Evolutionary conservation across 1,140 invertebrate species (phyloP).

Genomic region (Lordiphosa mommai): DNA sequence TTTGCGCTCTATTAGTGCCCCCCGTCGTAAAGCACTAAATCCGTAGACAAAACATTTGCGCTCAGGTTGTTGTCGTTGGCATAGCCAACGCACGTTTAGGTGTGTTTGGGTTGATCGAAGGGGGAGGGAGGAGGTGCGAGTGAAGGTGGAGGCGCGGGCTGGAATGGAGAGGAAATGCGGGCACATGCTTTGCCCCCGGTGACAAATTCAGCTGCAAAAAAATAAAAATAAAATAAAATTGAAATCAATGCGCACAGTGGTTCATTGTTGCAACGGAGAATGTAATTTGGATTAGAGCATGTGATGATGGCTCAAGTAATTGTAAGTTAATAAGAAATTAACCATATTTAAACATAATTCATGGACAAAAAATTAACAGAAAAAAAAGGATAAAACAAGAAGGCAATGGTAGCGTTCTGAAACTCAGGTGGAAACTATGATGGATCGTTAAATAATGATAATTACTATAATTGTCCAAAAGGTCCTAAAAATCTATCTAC

Average conservation of each 20-base stretch:
- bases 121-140: constrained; percentile 8
- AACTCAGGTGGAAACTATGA: too few species aligned
- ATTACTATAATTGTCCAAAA: too few species aligned
- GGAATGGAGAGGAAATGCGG: background rate
- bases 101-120: constrained; percentile 19
- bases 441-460: too few species aligned
- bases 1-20: constrained; percentile 43
- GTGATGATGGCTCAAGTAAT: too few species aligned
- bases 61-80: constrained; percentile 30
- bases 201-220: constrained; percentile 43
- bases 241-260: constrained; percentile 54
- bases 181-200: constrained; percentile 11
- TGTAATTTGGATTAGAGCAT: background rate
- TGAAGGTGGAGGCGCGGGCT: constrained; percentile 17
- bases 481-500: too few species aligned
- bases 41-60: constrained; percentile 67
- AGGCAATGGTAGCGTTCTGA: too few species aligned
- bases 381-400: too few species aligned
- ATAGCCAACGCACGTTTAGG: constrained; percentile 29
- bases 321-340: too few species aligned
- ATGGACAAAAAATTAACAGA: too few species aligned
- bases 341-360: too few species aligned
- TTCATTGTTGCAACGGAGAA: background rate
- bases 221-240: constrained; percentile 33
- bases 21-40: constrained; percentile 67